A percentile compares a stretch with the other conserved stretches of the same genome.
Evolutionary conservation across 2,113 vertebrate species (phyloP).

Genomic region (Caloenas nicobarica): DNA sequence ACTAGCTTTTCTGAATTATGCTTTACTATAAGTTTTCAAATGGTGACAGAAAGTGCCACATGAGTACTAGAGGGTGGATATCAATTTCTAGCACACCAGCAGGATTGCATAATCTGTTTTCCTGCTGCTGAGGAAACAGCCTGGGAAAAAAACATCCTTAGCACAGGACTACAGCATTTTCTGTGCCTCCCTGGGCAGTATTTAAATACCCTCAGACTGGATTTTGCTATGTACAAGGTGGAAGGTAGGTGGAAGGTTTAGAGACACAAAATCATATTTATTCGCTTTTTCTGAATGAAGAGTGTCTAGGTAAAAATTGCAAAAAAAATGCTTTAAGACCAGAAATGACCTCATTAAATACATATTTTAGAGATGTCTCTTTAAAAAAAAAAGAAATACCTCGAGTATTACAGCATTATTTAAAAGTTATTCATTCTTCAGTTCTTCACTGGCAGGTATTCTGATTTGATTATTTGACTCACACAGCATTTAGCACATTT

Average conservation of each 20-base stretch:
- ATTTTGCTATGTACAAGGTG: neutral
- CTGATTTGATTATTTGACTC: neutral
- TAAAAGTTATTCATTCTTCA: neutral
- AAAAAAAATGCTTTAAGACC: neutral
- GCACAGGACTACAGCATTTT: neutral
- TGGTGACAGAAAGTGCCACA: neutral
- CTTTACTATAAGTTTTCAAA: neutral
- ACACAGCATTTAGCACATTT: neutral
- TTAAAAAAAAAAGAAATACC: neutral
- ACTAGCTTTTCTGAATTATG: neutral
- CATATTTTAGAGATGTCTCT: neutral
- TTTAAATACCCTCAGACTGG: neutral
- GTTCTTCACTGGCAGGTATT: neutral
- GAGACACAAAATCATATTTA: neutral
- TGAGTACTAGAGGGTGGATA: neutral
- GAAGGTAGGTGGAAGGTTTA: neutral
- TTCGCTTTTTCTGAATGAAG: neutral
- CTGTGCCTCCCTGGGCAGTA: neutral
- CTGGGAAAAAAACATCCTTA: neutral
- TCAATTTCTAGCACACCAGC: neutral
- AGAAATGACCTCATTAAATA: neutral
- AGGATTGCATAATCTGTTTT: neutral
- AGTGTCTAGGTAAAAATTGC: rapidly evolving
- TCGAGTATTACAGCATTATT: neutral
- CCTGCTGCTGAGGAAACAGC: neutral